Evolutionary conservation across 1,140 invertebrate genomes (phyloP).

Genomic region (Cydia pomonella): DNA sequence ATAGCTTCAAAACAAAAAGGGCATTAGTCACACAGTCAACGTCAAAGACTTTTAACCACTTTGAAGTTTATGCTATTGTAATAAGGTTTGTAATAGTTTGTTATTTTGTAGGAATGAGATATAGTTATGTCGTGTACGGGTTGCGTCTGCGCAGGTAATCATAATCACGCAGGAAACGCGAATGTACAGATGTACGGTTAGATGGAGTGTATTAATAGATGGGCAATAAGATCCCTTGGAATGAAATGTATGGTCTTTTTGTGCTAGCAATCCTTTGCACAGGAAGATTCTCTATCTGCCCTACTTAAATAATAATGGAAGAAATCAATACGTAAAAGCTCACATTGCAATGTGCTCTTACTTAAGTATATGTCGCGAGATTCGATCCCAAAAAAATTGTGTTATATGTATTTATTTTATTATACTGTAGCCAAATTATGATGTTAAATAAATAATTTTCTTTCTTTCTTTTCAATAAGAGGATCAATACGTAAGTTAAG

Average conservation of each 20-base stretch:
- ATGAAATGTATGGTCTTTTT: not conserved
- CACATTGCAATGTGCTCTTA: no score
- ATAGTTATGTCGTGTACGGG: not conserved
- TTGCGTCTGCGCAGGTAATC: slow-evolving; percentile 2
- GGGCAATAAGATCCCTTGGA: not conserved
- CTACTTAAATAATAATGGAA: no score
- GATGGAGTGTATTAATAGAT: slow-evolving; percentile 12
- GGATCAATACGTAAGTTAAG: no score
- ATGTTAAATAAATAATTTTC: no score
- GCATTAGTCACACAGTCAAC: not conserved
- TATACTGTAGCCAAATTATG: no score
- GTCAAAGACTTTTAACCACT: not conserved
- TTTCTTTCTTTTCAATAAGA: no score
- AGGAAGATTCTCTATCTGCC: no score
- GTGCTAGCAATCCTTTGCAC: no score
- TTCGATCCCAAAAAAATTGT: no score
- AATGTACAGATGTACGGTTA: slow-evolving; percentile 15
- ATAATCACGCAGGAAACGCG: slow-evolving; percentile 16
- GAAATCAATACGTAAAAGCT: no score
- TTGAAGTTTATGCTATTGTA: not conserved
- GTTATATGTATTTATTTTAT: no score
- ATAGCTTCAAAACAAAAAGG: not conserved
- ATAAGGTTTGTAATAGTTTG: not conserved
- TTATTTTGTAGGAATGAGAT: not conserved
- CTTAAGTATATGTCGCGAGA: no score